Evolutionary conservation across 2,797 vertebrate species (phyloP).

Genomic region (Lagocephalus sceleratus): DNA sequence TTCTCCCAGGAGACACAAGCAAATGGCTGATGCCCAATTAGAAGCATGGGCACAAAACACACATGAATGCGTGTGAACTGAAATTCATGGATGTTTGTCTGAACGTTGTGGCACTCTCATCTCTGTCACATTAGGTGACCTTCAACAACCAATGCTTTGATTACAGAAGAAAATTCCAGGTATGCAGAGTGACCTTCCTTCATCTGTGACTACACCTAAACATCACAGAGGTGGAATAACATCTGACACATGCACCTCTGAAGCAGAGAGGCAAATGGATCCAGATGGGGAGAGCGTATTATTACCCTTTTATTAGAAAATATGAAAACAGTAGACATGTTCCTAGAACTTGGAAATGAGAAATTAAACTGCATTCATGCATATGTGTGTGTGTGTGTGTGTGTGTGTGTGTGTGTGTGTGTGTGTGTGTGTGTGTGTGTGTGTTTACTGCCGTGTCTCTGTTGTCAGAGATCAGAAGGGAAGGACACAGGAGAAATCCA

Average conservation of each 20-base stretch:
- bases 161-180: slow-evolving; percentile 61
- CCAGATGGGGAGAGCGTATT: slow-evolving; percentile 72
- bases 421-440: too few species aligned
- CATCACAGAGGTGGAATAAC: slow-evolving; percentile 64
- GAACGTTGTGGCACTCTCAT: not conserved
- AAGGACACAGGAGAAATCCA: slow-evolving; percentile 7
- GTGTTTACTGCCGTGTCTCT: slow-evolving; percentile 31
- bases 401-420: too few species aligned
- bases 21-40: slow-evolving; percentile 33
- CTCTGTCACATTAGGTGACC: slow-evolving; percentile 55
- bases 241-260: slow-evolving; percentile 68
- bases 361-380: slow-evolving; percentile 17
- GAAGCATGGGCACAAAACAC: slow-evolving; percentile 14
- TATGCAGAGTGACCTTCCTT: slow-evolving; percentile 63
- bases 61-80: slow-evolving; percentile 13
- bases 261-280: slow-evolving; percentile 68
- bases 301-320: slow-evolving; percentile 74
- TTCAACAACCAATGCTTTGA: slow-evolving; percentile 63
- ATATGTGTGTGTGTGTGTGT: too few species aligned
- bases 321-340: slow-evolving; percentile 72
- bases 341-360: slow-evolving; percentile 54
- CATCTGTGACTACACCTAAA: slow-evolving; percentile 63
- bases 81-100: not conserved
- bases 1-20: slow-evolving; percentile 34
- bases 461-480: slow-evolving; percentile 41